Percentiles rank a stretch among this genome's conserved stretches.
These are phyloP conservation scores for Epinotia nisella DNA, from an alignment of 2,888 invertebrate species.

Conservation along the genomic window DNA sequence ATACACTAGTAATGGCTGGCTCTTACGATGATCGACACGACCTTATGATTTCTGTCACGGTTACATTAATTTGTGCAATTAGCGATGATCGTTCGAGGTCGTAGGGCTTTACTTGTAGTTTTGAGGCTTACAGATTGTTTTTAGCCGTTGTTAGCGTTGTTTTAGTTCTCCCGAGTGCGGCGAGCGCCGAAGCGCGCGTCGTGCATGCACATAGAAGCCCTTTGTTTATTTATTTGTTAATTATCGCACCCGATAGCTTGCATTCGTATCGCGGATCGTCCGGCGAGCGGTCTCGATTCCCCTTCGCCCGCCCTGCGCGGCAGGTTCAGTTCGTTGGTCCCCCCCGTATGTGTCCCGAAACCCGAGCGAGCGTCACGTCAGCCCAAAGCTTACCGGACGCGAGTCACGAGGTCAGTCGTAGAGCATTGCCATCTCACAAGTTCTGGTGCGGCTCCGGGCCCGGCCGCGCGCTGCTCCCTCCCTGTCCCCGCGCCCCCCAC, in stretches of 20 bases:
- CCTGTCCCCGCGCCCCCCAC: slow-evolving; percentile 48
- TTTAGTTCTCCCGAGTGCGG: slow-evolving; percentile 83
- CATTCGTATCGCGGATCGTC: slow-evolving; percentile 79
- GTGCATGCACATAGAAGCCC: slow-evolving; percentile 84
- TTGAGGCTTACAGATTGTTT: slow-evolving; percentile 85
- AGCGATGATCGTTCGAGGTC: slow-evolving; percentile 82
- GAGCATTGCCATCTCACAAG: slow-evolving; percentile 85
- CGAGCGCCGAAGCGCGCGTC: slow-evolving; percentile 81
- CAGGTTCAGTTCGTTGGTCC: slow-evolving; percentile 68
- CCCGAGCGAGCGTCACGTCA: slow-evolving; percentile 72
- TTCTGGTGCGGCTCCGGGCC: slow-evolving; percentile 76
- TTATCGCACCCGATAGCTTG: slow-evolving; percentile 83
- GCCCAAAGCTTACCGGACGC: slow-evolving; percentile 69
- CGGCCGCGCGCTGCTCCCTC: slow-evolving; percentile 52
- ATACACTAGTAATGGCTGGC: slow-evolving; percentile 81
- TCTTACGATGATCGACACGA: slow-evolving; percentile 79
- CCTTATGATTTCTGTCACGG: slow-evolving; percentile 74
- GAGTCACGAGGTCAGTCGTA: slow-evolving; percentile 81
- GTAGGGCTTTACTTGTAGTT: slow-evolving; percentile 86
- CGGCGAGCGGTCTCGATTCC: slow-evolving; percentile 76
- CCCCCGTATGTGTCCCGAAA: slow-evolving; percentile 61
- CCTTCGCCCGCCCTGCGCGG: slow-evolving; percentile 70
- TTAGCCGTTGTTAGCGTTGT: slow-evolving; percentile 85
- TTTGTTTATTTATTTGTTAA: slow-evolving; percentile 82
- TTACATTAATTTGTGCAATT: slow-evolving; percentile 70